Base-by-base conservation (phyloP, 2,888 invertebrate genomes). In the Atethmia centrago region DNA sequence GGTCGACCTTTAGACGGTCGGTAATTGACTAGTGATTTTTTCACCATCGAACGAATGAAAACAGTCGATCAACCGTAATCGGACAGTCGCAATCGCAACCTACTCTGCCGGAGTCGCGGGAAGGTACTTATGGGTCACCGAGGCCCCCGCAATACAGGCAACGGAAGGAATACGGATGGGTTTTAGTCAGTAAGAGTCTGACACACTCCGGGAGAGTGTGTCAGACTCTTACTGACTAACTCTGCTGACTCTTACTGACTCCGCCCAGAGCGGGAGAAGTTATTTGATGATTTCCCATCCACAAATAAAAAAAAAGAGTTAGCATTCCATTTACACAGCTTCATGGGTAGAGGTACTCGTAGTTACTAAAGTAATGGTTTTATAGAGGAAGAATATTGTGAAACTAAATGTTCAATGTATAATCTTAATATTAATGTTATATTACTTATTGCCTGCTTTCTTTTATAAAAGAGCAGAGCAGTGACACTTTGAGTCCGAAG, bases 381-480 rank as follows among this genome's bases (percentile, higher is more conserved):
- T 51, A 51, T 71, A 53, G 56, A 79, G 79, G 79, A 80, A 79
- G 68, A 69, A 65, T 62, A 83, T 65, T 83, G 47, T 65, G 53
- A 40, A 68, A 65, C 21, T 68, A 71, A 67, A 64, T 59, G 71
- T 31, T 51, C 12, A 51, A 25, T 28, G 55, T 79, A 53, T 68
- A 71, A 56, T 79, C 65, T 21, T 40, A 59, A 42, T 55, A 63
- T 36, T 66, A 58, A 66, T 63, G 49, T 42, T 70, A 53, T 55
- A 61, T 61, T 42, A 53, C 63, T 82, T 53, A 47, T 40, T 64
- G 19, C 25, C 25, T 42, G 28, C 56, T 82, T 66, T 77, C 65
- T 62, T 40, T n/a, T 51, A 49, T 2, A n/a, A 21, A 51, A 36
- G n/a, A 28, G 2, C 42, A 53, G 36, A 25, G 21, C 31, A 61